Evolutionary conservation across 23 tunicate genomes (phyloP), one percentile per base, ranked within the genome.

Genomic region (Aplidium turbinatum): DNA sequence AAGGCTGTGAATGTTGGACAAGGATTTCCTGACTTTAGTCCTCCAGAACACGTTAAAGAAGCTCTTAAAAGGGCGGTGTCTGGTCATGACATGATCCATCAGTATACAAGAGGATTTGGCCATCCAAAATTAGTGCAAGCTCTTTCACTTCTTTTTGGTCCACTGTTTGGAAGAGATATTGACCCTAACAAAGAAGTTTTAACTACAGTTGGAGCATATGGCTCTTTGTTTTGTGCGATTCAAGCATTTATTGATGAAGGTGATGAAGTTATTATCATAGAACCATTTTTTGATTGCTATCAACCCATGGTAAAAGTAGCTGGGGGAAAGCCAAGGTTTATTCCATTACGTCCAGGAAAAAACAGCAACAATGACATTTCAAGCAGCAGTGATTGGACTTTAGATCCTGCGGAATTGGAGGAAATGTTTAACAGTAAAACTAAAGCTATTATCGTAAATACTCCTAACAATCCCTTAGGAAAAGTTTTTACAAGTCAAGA

Each of bases 251-350:
- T 95, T 2, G 86, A 95, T 38, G 50, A 48, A 7, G 99, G 96
- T 23, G 99, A 95, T 84, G 99, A 95, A 64, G 97, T 91, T 24
- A 95, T 95, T 21, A 95, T 95, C 55, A 76, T 95, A 3, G 99
- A 95, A 58, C 99, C 99, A 6, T 95, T 83, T 57, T 95, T 86
- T 58, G 99, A 95, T 68, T 95, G 99, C 68, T 95, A 95, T 65
- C 50, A 85, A 39, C 99, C 99, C 51, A 95, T 95, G 99, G 90
- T 87, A 29, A 68, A 58, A 33, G 63, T 75, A 21, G 92, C 96
- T 26, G 99, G 99, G 30, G 99, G 99, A 35, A 58, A 31, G 16
- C 81, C 89, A 3, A 83, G 66, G 54, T 95, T 80, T 67, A 82
- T 89, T 51, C 83, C 96, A 13, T 42, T 95, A 27, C 57, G 75